Evolutionary conservation across 1,140 invertebrate genomes (phyloP).

Genomic region (Grapholita molesta): DNA sequence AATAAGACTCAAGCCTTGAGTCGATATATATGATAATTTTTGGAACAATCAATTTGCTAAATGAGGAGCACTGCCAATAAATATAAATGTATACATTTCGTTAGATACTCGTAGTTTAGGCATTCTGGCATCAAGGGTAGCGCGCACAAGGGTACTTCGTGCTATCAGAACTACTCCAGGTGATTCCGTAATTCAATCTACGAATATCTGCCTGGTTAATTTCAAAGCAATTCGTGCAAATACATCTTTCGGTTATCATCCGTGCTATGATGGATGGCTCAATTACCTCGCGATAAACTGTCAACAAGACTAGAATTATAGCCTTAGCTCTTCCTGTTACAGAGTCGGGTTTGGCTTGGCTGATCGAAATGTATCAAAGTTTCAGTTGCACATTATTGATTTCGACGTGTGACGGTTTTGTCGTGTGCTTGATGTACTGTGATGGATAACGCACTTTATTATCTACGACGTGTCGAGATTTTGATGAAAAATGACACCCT

Average conservation of each 20-base stretch:
- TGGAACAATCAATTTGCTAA: no score
- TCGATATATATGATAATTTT: no score
- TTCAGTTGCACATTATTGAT: slow-evolving; percentile 16
- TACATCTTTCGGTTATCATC: slow-evolving; percentile 15
- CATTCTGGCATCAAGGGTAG: no score
- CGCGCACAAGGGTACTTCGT: no score
- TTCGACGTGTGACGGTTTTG: slow-evolving; percentile 7
- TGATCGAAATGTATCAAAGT: neutral
- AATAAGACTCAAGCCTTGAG: no score
- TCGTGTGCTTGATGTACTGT: slow-evolving; percentile 6
- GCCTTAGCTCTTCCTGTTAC: neutral
- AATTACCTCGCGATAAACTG: neutral
- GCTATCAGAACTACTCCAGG: neutral
- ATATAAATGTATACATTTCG: no score
- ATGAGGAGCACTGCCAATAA: no score
- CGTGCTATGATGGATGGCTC: slow-evolving; percentile 12
- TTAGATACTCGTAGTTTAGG: no score
- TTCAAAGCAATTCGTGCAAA: slow-evolving; percentile 14
- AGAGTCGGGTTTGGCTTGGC: neutral
- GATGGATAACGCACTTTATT: slow-evolving; percentile 15
- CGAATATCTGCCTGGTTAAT: neutral
- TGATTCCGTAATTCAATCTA: neutral
- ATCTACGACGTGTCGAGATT: neutral
- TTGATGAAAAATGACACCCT: neutral
- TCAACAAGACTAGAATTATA: neutral